phyloP scores from a whole-genome alignment of 2,888 invertebrate species.

The Agrochola lychnidis region DNA sequence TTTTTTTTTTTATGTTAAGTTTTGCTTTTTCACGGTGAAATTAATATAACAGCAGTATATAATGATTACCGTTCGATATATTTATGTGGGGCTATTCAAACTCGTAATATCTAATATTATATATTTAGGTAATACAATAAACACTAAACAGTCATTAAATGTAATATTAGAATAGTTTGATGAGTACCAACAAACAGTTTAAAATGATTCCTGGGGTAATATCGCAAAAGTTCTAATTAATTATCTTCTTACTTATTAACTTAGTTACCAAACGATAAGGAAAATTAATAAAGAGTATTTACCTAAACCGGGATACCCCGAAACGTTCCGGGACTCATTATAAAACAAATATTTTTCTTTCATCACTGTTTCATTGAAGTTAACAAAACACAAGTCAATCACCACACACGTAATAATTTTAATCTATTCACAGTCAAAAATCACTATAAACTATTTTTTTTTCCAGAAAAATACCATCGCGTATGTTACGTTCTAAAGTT shows the following conservation, averaged over 20 bases:
- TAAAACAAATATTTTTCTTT: conserved; percentile 65
- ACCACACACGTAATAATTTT: conserved; percentile 58
- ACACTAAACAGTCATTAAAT: not conserved
- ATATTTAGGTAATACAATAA: too few relatives aligned
- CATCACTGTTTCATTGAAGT: conserved; percentile 64
- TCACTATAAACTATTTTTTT: conserved; percentile 40
- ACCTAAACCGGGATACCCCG: conserved; percentile 79
- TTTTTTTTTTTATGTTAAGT: not conserved
- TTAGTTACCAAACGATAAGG: conserved; percentile 22
- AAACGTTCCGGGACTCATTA: conserved; percentile 66
- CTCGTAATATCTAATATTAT: not conserved
- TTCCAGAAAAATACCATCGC: conserved; percentile 54
- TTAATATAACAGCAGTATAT: not conserved
- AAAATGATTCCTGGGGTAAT: not conserved
- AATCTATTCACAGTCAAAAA: conserved; percentile 59
- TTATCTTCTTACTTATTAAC: not conserved
- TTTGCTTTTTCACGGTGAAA: not conserved
- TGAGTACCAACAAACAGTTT: not conserved
- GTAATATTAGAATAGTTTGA: not conserved
- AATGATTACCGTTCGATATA: not conserved
- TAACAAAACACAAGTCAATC: conserved; percentile 68
- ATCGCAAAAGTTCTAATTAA: not conserved
- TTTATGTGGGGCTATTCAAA: not conserved
- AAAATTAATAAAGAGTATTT: conserved; percentile 67
- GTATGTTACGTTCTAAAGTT: conserved; percentile 75